These are phyloP conservation scores for Conus betulinus DNA, from an alignment of 1,140 invertebrate species.

Conservation along the genomic window DNA sequence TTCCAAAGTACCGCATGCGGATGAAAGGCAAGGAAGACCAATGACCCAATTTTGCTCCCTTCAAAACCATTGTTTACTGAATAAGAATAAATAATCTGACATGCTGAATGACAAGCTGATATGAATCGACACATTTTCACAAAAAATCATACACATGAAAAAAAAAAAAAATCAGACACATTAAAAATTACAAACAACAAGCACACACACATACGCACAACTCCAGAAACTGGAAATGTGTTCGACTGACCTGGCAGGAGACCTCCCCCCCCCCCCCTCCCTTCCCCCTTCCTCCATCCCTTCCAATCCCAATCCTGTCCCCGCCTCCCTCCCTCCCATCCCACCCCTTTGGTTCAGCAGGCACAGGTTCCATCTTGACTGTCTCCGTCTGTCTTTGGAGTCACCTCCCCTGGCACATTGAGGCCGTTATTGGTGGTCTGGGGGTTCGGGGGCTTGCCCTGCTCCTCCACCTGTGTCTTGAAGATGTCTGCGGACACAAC, in stretches of 20 bases:
- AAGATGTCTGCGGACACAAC: conserved; percentile 60
- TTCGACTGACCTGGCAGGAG: background rate
- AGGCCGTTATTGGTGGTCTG: background rate
- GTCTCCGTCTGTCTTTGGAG: background rate
- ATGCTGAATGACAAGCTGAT: too few species aligned
- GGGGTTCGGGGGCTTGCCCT: conserved; percentile 12
- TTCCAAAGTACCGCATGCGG: too few species aligned
- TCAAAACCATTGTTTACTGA: too few species aligned
- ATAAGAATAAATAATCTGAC: too few species aligned
- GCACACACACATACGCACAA: background rate
- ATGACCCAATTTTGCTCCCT: too few species aligned
- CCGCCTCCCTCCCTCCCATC: background rate
- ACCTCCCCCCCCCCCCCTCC: background rate
- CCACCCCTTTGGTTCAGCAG: background rate
- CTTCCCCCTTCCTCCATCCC: background rate
- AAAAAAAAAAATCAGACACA: too few species aligned
- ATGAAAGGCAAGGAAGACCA: too few species aligned
- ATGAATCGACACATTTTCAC: background rate
- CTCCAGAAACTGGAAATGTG: background rate
- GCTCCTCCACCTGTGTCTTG: conserved; percentile 64
- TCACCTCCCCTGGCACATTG: conserved; percentile 19
- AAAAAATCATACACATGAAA: background rate
- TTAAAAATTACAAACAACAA: too few species aligned
- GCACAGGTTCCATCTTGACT: background rate
- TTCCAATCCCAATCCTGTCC: background rate